Base-by-base conservation (phyloP, 2,888 invertebrate species). In the Volucella inflata region DNA sequence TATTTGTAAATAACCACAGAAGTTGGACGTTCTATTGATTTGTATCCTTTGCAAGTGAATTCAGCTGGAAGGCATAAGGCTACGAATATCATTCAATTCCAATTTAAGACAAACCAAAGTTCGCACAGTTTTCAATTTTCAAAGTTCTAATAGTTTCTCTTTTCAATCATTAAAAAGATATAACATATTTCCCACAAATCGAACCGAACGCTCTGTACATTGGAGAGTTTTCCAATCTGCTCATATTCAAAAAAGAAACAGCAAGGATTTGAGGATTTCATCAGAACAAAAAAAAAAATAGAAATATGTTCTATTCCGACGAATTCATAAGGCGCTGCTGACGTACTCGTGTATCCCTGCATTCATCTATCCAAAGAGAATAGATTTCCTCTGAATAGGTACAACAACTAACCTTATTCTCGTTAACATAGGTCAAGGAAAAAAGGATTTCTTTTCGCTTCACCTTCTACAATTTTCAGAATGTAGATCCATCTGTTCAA, bases 361-460 rank as follows among this genome's bases (percentile, higher is more conserved):
- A 3, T 38, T 53, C 48, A 50, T 76, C 11, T 55, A 75, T 76
- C 30, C 30, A 30, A 30, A 30, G 6, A 30, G 30, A 6, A 30
- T 71, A 60, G 67, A 77, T 67, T 77, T 65, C 59, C 57, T 55
- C 68, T 74, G 78, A 83, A 78, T 55, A 72, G 30, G 30, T 30
- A 30, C 30, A 6, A 4, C 30, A 30, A 30, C 30, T 6, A 30
- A 6, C 4, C 59, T 65, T 46, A 65, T 81, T 60, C 57, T 60
- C 65, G 38, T 71, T 12, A 51, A 38, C 51, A 62, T 57, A 30
- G 14, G 62, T 78, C 57, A 74, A 68, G 46, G 40, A 68, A 21
- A 44, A 55, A 46, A 51, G 30, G 51, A 44, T 42, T 64, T 8
- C 59, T 48, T n/a, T 14, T 48, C 11, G 0, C 36, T 17, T 36